Evolutionary conservation across 2,888 invertebrate genomes (phyloP), one percentile per base, ranked within the genome.

Genomic region (Dioctria linearis): DNA sequence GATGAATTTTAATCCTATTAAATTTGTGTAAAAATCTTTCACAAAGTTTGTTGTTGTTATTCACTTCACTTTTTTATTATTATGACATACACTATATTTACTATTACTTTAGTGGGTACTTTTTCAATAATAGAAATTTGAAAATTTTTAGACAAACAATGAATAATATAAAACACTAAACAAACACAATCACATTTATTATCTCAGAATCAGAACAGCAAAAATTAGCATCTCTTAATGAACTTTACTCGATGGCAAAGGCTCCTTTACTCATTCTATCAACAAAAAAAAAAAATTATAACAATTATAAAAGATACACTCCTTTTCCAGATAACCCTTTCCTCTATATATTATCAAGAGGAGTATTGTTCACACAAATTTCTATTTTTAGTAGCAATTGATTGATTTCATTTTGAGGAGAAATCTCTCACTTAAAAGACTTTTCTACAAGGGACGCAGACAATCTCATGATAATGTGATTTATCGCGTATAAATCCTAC

Each of bases 351-450:
- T 25, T 25, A 25, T 25, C 25, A 25, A 25, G 25, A 25, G 25
- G 49, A 69, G 69, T 69, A 54, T 69, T 69, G 69, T 69, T 51
- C 69, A 51, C 51, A 69, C 69, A 25, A 57, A 49, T 73, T 73
- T 73, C 73, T 73, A 73, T 73, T 73, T 73, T 73, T 73, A 59
- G 59, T 13, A 73, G 73, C 73, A 73, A 73, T 73, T 73, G 73
- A 73, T 73, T 73, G 73, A 73, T 73, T 73, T 57, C 73, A 59
- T 59, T 57, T 37, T 13, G 42, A 73, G 59, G 42, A 57, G 54
- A 59, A 54, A 51, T 73, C 8, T 73, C 57, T 71, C 73, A 73
- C 73, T 73, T 67, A 73, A 54, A 73, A 42, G 57, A 73, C 73
- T 73, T 37, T n/a, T n/a, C 13, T 54, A 11, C 54, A n/a, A 54